Conservation (phyloP, 2,797 vertebrate species). For the Danio kyathit region DNA sequence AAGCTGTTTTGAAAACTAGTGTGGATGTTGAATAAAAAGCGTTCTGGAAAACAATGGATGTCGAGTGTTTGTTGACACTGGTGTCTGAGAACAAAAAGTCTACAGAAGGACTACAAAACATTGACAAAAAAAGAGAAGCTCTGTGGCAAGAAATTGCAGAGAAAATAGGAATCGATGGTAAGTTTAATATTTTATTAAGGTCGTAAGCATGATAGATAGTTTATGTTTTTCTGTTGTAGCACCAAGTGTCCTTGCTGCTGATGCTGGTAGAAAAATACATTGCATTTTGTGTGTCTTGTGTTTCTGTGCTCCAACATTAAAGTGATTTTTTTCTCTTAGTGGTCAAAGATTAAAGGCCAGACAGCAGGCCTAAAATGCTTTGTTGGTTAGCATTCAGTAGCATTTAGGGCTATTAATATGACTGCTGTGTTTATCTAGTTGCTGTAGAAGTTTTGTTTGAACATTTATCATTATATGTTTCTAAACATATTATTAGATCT, state of each 20-base stretch:
- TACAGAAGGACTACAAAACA: background rate
- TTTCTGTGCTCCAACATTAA: background rate
- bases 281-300: background rate
- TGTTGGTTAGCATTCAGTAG: too few species aligned
- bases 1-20: too few species aligned
- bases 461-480: too few species aligned
- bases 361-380: too few species aligned
- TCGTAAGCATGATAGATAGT: background rate
- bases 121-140: background rate
- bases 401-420: background rate
- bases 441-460: background rate
- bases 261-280: background rate
- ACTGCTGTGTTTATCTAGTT: background rate
- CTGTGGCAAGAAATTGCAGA: background rate
- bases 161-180: background rate
- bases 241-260: background rate
- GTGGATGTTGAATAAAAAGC: too few species aligned
- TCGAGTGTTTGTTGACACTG: background rate
- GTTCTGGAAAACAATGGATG: too few species aligned
- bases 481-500: too few species aligned
- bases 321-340: too few species aligned
- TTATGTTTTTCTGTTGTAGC: background rate
- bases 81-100: too few species aligned
- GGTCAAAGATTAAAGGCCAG: too few species aligned
- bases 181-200: background rate